Evolutionary conservation across 2,797 vertebrate species (phyloP), one percentile per base, ranked within the genome.

Genomic region (Phrynocephalus forsythii): DNA sequence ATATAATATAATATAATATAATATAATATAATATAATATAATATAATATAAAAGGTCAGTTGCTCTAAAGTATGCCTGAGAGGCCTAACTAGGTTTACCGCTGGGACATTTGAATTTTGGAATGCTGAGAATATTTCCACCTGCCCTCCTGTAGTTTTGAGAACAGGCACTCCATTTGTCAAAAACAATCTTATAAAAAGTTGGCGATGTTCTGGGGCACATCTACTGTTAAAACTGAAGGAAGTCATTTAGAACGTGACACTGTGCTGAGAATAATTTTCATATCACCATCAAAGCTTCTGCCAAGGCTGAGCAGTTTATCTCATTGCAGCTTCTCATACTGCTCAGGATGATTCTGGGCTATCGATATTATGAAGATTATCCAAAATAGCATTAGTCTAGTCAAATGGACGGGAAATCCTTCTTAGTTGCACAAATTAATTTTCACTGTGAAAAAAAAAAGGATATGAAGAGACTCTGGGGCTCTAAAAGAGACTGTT

Each of bases 391-490:
- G 83, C 86, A 87, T 93, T 93, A 92, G 90, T 87, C 86, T 92
- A 88, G 63, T 76, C 89, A 94, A 90, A 81, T 82, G 72, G 81
- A 88, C 88, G 82, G 71, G 83, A 95, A 94, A 93, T 89, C 89
- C 92, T 92, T 87, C 87, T 91, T 82, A 93, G 87, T 86, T 91
- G 87, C 85, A 93, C 69, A 89, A 95, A 94, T 91, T 88, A 91
- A 91, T 92, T 94, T 91, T 75, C 85, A 82, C 18, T 63, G 72
- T 69, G 90, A 88, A 87, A 73, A 85, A 44, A 38, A 44, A 86
- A 33, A 75, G 38, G 83, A 33, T 83, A 66, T 87, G 87, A 90
- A 89, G 83, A 89, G 66, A 86, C 88, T 88, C 86, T 86, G 92
- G 94, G 88, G 7, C 52, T 84, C 83, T 92, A 24, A 92, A 66